Evolutionary conservation across 2,113 vertebrate species (phyloP).

Genomic region (Ciconia stormi): DNA sequence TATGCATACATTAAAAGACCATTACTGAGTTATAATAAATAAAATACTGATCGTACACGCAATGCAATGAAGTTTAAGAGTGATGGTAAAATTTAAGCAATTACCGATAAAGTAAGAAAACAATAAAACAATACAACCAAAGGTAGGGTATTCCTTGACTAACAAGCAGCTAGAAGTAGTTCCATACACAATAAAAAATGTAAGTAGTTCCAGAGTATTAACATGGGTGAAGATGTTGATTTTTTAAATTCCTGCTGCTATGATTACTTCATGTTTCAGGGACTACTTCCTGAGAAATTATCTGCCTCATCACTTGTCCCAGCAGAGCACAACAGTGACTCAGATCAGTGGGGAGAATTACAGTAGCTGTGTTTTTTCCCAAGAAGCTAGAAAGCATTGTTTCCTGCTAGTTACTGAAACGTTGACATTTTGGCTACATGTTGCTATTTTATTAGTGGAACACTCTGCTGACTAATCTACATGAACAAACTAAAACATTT

Average conservation of each 20-base stretch:
- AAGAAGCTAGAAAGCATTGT: neutral
- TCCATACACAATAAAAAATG: neutral
- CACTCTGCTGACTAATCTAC: neutral
- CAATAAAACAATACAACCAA: neutral
- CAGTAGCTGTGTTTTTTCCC: neutral
- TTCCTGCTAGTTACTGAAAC: neutral
- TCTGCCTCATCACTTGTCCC: neutral
- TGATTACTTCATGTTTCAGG: neutral
- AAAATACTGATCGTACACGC: neutral
- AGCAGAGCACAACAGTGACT: neutral
- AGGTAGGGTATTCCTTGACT: neutral
- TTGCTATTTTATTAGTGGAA: neutral
- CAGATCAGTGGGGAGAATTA: neutral
- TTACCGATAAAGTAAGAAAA: conserved; percentile 29
- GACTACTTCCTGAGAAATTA: neutral
- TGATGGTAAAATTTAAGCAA: conserved; percentile 3
- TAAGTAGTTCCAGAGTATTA: neutral
- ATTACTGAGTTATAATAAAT: conserved; percentile 19
- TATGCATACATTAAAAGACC: neutral
- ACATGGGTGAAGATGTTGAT: neutral
- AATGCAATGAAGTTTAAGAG: conserved; percentile 14
- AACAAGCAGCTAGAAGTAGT: neutral
- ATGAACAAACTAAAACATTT: neutral
- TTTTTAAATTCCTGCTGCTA: neutral
- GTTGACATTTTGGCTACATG: neutral